Evolutionary conservation across 2,888 invertebrate species (phyloP).

Genomic region (Xylocampa areola): DNA sequence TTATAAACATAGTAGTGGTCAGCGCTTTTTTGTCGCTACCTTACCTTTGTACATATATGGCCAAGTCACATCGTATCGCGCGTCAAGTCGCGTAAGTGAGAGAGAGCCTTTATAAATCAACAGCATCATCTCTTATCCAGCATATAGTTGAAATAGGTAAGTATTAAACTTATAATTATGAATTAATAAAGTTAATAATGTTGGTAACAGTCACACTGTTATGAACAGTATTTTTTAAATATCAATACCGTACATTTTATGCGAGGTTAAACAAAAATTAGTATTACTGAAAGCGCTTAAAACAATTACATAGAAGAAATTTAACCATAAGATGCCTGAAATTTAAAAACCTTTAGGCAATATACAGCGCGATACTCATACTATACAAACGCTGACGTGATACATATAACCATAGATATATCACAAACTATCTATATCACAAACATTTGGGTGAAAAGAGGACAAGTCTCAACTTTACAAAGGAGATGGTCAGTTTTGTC

Average conservation of each 20-base stretch:
- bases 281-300: slow-evolving; percentile 20
- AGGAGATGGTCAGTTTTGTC: too few relatives aligned
- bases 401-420: too few relatives aligned
- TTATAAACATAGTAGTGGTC: too few relatives aligned
- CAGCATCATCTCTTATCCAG: slow-evolving; percentile 8
- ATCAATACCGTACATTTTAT: slow-evolving; percentile 48
- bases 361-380: neutral
- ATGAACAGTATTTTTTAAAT: slow-evolving; percentile 37
- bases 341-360: too few relatives aligned
- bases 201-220: slow-evolving; percentile 46
- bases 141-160: slow-evolving; percentile 1
- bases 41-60: too few relatives aligned
- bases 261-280: slow-evolving; percentile 46
- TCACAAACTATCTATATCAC: too few relatives aligned
- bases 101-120: too few relatives aligned
- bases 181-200: slow-evolving; percentile 31
- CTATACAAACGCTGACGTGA: neutral
- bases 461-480: too few relatives aligned
- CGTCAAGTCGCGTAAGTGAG: too few relatives aligned
- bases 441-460: too few relatives aligned
- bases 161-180: slow-evolving; percentile 32
- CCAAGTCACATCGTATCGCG: too few relatives aligned
- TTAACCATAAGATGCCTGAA: neutral
- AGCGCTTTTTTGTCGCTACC: too few relatives aligned
- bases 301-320: slow-evolving; percentile 3